phyloP scores from a whole-genome alignment of 2,888 invertebrate species.

The Orthosia incerta region DNA sequence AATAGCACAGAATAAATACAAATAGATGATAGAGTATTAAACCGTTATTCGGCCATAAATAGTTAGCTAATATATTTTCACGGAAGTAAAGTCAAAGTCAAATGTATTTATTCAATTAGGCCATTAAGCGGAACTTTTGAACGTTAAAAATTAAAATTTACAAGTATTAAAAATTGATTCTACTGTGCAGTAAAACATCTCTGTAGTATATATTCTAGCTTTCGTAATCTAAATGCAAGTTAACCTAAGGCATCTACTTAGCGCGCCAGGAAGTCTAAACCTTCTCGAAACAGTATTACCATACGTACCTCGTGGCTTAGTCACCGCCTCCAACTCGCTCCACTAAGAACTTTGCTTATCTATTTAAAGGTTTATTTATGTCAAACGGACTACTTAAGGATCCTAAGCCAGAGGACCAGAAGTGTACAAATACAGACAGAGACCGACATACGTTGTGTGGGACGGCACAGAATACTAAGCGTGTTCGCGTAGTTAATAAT shows the following conservation, averaged over 20 bases:
- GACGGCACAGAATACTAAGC: conserved; percentile 49
- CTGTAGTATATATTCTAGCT: not conserved
- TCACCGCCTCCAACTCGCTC: conserved; percentile 16
- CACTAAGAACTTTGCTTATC: conserved; percentile 51
- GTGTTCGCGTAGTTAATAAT: conserved; percentile 53
- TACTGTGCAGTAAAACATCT: too few relatives aligned
- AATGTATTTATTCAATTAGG: too few relatives aligned
- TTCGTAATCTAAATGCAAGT: conserved; percentile 25
- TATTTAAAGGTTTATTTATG: conserved; percentile 54
- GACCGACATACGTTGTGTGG: conserved; percentile 55
- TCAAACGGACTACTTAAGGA: conserved; percentile 60
- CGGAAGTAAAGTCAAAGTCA: too few relatives aligned
- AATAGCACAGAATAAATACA: too few relatives aligned
- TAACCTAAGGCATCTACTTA: conserved; percentile 3
- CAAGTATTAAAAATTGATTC: too few relatives aligned
- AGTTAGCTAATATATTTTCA: not conserved
- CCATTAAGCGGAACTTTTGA: too few relatives aligned
- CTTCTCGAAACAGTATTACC: conserved; percentile 25
- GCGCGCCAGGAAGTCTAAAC: conserved; percentile 25
- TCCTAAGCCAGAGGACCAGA: conserved; percentile 32
- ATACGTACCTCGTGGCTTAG: conserved; percentile 31
- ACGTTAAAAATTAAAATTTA: too few relatives aligned
- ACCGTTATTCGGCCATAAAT: not conserved
- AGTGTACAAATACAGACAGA: conserved; percentile 42
- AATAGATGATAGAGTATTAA: too few relatives aligned